A percentile compares a stretch with the other conserved stretches of the same genome.
Conservation (phyloP, 2,888 invertebrate genomes). For the Erpobdella octoculata region DNA sequence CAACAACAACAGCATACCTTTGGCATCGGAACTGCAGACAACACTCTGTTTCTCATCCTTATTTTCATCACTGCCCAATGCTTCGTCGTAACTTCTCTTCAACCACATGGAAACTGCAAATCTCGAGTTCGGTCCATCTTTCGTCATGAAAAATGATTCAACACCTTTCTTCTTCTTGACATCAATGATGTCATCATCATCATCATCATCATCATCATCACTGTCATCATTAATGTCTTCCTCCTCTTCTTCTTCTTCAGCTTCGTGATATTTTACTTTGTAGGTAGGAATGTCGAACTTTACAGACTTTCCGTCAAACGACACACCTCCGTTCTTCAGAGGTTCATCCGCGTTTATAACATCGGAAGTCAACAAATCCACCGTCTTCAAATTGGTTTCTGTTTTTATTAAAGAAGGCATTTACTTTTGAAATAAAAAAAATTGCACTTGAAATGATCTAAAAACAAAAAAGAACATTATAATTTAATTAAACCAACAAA, state of each 20-base stretch:
- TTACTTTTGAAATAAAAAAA: neutral
- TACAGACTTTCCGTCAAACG: neutral
- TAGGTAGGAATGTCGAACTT: neutral
- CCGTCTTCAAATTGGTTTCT: neutral
- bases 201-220: neutral
- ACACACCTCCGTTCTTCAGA: neutral
- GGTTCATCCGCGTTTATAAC: neutral
- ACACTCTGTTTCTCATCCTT: conserved; percentile 1
- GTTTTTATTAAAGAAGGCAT: neutral
- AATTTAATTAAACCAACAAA: too few species aligned
- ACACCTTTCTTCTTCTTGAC: neutral
- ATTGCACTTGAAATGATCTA: neutral
- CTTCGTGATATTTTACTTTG: neutral
- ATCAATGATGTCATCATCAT: neutral
- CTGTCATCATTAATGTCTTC: neutral
- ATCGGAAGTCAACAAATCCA: neutral
- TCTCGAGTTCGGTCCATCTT: neutral
- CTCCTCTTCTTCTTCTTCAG: neutral
- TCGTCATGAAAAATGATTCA: neutral
- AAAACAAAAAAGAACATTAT: too few species aligned
- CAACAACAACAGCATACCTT: too few species aligned
- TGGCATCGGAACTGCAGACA: conserved; percentile 16
- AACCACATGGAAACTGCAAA: conserved; percentile 9
- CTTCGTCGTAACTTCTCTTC: neutral
- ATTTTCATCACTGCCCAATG: neutral